A percentile compares a stretch with the other conserved stretches of the same genome.
Evolutionary conservation across 2,888 invertebrate species (phyloP).

Genomic region (Eupelmus urozonus): DNA sequence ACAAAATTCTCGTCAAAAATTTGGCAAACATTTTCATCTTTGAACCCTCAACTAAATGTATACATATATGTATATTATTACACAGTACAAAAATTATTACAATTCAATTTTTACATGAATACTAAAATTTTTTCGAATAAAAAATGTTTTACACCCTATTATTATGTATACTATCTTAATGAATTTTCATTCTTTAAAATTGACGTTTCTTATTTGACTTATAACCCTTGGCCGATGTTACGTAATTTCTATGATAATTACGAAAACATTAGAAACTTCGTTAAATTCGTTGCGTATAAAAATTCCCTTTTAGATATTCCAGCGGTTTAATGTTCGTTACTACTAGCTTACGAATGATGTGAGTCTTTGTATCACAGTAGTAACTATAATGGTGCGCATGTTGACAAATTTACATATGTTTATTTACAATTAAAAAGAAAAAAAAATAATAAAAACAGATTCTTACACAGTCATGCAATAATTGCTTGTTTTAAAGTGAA

Average conservation of each 20-base stretch:
- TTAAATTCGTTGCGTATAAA: slow-evolving; percentile 53
- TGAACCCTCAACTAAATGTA: slow-evolving; percentile 21
- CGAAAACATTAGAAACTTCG: slow-evolving; percentile 38
- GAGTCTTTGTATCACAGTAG: slow-evolving; percentile 56
- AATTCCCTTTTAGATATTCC: slow-evolving; percentile 49
- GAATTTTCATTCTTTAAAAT: slow-evolving; percentile 42
- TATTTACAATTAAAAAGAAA: slow-evolving; percentile 56
- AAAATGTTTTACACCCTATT: slow-evolving; percentile 18
- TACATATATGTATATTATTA: slow-evolving; percentile 32
- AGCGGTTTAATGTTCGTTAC: slow-evolving; percentile 47
- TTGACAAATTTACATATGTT: slow-evolving; percentile 55
- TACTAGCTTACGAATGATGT: slow-evolving; percentile 48
- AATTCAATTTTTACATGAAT: slow-evolving; percentile 47
- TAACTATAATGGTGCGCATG: slow-evolving; percentile 55
- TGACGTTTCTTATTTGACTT: slow-evolving; percentile 41
- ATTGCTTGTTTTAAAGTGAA: slow-evolving; percentile 52
- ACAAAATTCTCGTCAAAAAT: slow-evolving; percentile 37
- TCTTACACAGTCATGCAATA: slow-evolving; percentile 56
- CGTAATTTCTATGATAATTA: slow-evolving; percentile 50
- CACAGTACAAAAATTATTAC: slow-evolving; percentile 50
- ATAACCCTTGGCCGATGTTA: slow-evolving; percentile 33
- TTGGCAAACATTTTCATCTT: slow-evolving; percentile 44
- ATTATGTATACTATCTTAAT: slow-evolving; percentile 46
- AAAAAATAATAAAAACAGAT: slow-evolving; percentile 50
- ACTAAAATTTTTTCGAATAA: slow-evolving; percentile 39